Evolutionary conservation across 2,797 vertebrate species (phyloP).

Genomic region (Tadarida brasiliensis): DNA sequence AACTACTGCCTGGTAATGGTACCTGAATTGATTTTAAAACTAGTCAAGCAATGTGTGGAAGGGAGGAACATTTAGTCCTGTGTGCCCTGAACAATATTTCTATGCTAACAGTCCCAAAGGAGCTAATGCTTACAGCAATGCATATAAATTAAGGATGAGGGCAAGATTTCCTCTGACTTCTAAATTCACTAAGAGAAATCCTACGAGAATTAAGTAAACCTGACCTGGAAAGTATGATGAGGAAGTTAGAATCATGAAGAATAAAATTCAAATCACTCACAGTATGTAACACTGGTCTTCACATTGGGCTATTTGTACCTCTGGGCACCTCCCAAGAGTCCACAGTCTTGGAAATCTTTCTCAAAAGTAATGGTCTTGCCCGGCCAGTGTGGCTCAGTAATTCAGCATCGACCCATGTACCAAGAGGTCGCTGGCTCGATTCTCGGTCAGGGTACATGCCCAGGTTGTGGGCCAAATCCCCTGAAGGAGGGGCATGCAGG

Average conservation of each 20-base stretch:
- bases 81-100: neutral
- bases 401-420: too few species aligned
- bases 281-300: neutral
- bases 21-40: conserved; percentile 52
- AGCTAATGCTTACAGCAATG: neutral
- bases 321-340: neutral
- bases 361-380: neutral
- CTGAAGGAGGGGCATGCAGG: too few species aligned
- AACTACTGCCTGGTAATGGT: neutral
- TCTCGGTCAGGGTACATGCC: too few species aligned
- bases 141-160: neutral
- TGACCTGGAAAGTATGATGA: neutral
- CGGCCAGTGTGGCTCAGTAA: too few species aligned
- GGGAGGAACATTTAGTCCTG: neutral
- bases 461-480: too few species aligned
- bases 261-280: conserved; percentile 9
- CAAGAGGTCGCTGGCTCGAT: too few species aligned
- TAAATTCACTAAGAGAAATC: conserved; percentile 12
- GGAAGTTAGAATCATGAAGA: conserved; percentile 16
- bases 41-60: neutral
- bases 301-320: neutral
- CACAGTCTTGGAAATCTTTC: neutral
- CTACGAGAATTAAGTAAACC: neutral
- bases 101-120: neutral
- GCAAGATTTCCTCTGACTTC: conserved; percentile 4